Evolutionary conservation across 2,888 invertebrate genomes (phyloP), one percentile per base, ranked within the genome.

Genomic region (Scaptomyza caliginosa): DNA sequence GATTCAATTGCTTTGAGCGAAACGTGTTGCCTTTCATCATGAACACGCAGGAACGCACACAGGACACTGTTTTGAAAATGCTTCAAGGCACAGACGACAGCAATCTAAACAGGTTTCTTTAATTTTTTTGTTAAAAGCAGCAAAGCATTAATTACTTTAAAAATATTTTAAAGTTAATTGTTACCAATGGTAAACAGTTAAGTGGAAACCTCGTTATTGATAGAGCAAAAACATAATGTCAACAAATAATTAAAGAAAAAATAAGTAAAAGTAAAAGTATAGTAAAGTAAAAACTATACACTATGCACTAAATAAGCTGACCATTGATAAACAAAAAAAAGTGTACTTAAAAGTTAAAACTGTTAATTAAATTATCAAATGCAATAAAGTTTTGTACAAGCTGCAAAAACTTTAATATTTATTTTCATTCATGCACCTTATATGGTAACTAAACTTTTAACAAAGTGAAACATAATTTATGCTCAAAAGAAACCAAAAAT

Each of bases 1-100:
- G 67, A 74, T 67, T 74, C 63, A 52, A 80, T 51, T 60, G 84
- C 77, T 84, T 78, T 77, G 59, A 76, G 56, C 77, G 49, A 63
- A 59, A 45, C 66, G 50, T 42, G 62, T 63, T 54, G 78, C 54
- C 81, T 84, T 81, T 81, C 64, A 84, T 84, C 73, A 34, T 77
- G 68, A 34, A 8, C 71, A 74, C 73, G 30, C 16, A 4, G 24
- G 39, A 65, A 66, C 64, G 34, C 26, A 24, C 67, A 62, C 36
- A 32, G 50, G 28, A 51, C 16, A n/a, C 59, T 56, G 57, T 46
- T 32, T 21, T 4, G 34, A 16, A 32, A 32, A 13, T 60, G 76
- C 81, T 76, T 21, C 48, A 46, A 64, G 81, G 71, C 78, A 71
- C 48, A 82, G 82, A 78, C 81, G 51, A 46, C 49, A 55, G 36